Conservation (phyloP, 1,140 invertebrate genomes). For the Ericerus pela region DNA sequence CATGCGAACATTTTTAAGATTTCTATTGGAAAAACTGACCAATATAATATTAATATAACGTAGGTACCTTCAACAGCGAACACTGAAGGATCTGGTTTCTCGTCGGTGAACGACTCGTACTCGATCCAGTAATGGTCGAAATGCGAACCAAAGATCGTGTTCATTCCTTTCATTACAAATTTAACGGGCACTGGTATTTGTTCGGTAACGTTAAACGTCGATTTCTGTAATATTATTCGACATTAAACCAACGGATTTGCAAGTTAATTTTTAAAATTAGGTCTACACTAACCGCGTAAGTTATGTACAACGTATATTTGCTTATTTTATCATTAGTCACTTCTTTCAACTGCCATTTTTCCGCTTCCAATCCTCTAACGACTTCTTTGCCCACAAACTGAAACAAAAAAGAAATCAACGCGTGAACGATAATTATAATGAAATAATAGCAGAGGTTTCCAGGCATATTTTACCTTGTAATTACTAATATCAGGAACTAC, state of each 20-base stretch:
- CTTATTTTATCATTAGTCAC: conserved; percentile 61
- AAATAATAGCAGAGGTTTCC: background rate
- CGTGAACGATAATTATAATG: background rate
- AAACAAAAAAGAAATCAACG: conserved; percentile 13
- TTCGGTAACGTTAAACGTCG: background rate
- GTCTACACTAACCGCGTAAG: conserved; percentile 39
- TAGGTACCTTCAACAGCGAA: conserved; percentile 42
- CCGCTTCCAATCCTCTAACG: conserved; percentile 43
- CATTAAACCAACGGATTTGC: background rate
- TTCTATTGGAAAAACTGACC: no score
- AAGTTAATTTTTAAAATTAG: background rate
- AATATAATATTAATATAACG: background rate
- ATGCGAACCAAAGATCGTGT: conserved; percentile 80
- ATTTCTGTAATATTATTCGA: conserved; percentile 4
- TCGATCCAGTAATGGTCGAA: conserved; percentile 88
- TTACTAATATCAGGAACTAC: conserved; percentile 66
- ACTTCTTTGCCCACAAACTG: conserved; percentile 42
- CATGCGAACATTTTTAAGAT: no score
- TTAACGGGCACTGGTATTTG: conserved; percentile 44
- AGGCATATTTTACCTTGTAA: conserved; percentile 49
- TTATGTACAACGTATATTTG: conserved; percentile 73
- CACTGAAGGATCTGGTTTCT: conserved; percentile 47
- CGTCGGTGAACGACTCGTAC: conserved; percentile 57
- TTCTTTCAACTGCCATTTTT: conserved; percentile 57
- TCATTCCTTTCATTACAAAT: conserved; percentile 88